Conservation (phyloP, 2,888 invertebrate genomes). For the Rosalia funebris region DNA sequence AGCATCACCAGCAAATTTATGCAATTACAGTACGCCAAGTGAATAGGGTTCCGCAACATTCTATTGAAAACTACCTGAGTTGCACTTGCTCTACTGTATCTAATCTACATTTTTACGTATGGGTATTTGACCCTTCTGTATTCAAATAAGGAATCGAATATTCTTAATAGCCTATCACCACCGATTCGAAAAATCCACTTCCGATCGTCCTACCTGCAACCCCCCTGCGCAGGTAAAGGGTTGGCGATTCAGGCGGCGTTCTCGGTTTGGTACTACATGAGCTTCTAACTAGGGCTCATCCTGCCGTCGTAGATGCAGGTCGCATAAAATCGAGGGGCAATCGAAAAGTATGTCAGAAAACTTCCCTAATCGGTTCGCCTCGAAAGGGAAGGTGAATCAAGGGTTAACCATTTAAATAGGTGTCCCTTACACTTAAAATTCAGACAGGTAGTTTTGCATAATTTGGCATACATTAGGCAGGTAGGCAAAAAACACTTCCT, state of each 20-base stretch:
- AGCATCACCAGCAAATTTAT: slow-evolving; percentile 58
- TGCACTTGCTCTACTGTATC: slow-evolving; percentile 51
- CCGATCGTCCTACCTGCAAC: slow-evolving; percentile 41
- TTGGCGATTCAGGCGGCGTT: slow-evolving; percentile 34
- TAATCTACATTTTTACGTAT: slow-evolving; percentile 64
- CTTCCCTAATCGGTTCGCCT: slow-evolving; percentile 37
- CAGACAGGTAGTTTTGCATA: slow-evolving; percentile 65
- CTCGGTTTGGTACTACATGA: background rate
- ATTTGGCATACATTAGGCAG: slow-evolving; percentile 65
- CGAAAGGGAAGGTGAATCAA: slow-evolving; percentile 42
- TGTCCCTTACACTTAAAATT: slow-evolving; percentile 66
- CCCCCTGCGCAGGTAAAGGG: slow-evolving; percentile 47
- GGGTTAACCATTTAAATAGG: slow-evolving; percentile 61
- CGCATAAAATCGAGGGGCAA: slow-evolving; percentile 25
- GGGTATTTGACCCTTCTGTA: slow-evolving; percentile 61
- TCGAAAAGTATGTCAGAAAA: slow-evolving; percentile 37
- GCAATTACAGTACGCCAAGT: slow-evolving; percentile 54
- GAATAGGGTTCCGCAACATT: slow-evolving; percentile 22
- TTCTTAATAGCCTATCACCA: slow-evolving; percentile 64
- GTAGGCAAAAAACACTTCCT: slow-evolving; percentile 63
- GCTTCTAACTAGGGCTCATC: background rate
- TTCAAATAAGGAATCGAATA: slow-evolving; percentile 65
- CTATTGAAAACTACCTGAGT: slow-evolving; percentile 14
- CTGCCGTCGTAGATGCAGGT: slow-evolving; percentile 17
- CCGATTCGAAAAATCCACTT: slow-evolving; percentile 52